These are phyloP conservation scores for Forficula auricularia DNA, from an alignment of 1,140 invertebrate species.

Conservation along the genomic window DNA sequence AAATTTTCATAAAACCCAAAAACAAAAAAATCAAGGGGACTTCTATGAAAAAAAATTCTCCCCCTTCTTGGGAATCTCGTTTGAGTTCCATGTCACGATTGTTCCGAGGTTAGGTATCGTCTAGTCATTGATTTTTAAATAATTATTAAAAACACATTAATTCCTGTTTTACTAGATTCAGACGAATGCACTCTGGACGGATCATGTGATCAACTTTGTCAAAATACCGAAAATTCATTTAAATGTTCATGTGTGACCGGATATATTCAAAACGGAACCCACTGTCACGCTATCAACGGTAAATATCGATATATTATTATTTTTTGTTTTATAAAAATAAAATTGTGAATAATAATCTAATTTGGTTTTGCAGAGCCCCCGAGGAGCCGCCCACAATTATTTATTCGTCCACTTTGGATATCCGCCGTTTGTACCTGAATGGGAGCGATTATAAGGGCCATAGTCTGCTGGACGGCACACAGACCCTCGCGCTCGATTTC, in stretches of 20 bases:
- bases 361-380: conserved; percentile 15
- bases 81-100: no score
- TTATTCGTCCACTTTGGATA: conserved; percentile 32
- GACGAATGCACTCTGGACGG: conserved; percentile 55
- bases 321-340: not conserved
- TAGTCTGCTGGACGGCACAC: conserved; percentile 23
- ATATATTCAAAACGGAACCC: conserved; percentile 38
- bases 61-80: no score
- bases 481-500: conserved; percentile 32
- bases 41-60: no score
- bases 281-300: conserved; percentile 52
- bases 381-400: conserved; percentile 31
- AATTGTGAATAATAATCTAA: not conserved
- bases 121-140: no score
- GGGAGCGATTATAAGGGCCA: conserved; percentile 29
- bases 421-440: conserved; percentile 32
- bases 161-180: conserved; percentile 43
- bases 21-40: no score
- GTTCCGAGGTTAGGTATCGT: no score
- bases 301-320: conserved; percentile 16
- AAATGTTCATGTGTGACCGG: conserved; percentile 58
- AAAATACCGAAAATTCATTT: conserved; percentile 50
- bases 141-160: no score
- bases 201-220: conserved; percentile 62
- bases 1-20: no score